phyloP scores from a whole-genome alignment of 2,113 vertebrate species.

The Psophia crepitans region DNA sequence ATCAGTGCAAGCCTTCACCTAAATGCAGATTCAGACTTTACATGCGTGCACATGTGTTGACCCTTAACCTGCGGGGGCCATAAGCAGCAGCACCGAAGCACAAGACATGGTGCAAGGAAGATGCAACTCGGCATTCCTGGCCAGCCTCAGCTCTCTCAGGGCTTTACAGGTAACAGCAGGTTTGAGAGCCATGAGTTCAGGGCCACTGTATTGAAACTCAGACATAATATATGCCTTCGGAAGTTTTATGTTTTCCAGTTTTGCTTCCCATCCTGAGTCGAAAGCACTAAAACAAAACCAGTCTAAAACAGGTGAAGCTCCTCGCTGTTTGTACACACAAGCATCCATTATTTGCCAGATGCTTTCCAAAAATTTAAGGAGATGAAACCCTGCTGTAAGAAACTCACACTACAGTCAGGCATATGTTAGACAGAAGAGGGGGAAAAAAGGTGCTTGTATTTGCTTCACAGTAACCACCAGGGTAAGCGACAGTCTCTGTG shows the following conservation, averaged over 20 bases:
- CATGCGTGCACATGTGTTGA: background rate
- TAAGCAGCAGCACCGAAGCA: background rate
- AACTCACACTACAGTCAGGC: background rate
- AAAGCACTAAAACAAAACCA: background rate
- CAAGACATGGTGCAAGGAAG: background rate
- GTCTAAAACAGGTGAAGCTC: background rate
- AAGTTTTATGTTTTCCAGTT: background rate
- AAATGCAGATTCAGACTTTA: background rate
- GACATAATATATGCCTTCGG: fast-evolving
- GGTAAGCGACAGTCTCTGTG: background rate
- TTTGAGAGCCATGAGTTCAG: background rate
- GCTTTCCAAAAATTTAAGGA: background rate
- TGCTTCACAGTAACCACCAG: background rate
- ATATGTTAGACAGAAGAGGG: background rate
- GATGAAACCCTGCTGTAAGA: background rate
- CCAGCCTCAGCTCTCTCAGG: background rate
- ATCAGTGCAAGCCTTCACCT: background rate
- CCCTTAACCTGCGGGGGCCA: background rate
- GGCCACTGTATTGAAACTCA: background rate
- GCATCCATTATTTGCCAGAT: background rate
- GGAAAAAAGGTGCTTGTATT: background rate
- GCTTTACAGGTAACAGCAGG: background rate
- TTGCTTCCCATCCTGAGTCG: background rate
- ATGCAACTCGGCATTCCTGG: background rate
- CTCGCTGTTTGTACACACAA: background rate